Base-by-base conservation (phyloP, 2,113 vertebrate species). In the Tachysurus vachellii region DNA sequence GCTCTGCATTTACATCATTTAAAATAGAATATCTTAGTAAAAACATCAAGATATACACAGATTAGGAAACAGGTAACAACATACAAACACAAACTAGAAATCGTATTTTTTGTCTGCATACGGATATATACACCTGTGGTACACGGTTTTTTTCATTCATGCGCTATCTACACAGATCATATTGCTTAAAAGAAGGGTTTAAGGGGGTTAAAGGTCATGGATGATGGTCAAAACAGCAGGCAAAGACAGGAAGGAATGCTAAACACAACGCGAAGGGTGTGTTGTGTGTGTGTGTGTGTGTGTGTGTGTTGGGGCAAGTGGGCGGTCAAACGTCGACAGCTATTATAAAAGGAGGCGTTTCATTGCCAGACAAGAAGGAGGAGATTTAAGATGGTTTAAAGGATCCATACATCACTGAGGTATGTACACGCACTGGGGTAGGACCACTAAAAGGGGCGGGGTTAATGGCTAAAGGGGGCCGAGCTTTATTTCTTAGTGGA, bases 1-100 rank as follows among this genome's bases (percentile, higher is more conserved):
- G 96, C 97, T 98, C 96, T 99, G 96, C 96, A 99, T 99, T 97
- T 98, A 99, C 97, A 98, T 98, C 94, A 96, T 99, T 99, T 99
- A 99, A 99, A 99, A 99, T 99, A 98, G 97, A 99, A 97, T 97
- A 99, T 99, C 97, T 98, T 98, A 99, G 97, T 99, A 99, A 99
- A 99, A 99, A 99, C 98, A 98, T 97, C 96, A 92, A 99, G 97
- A 96, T 98, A 98, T 99, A 97, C 98, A 99, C 97, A 96, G 96
- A 97, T 98, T 99, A 98, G 96, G 98, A 99, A 99, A 99, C 95
- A 91, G 95, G 97, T 97, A 95, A 99, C 97, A 96, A 99, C 98
- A 97, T 99, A 99, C 97, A 98, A 99, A 99, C 98, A 97, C 98
- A 97, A 97, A 99, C 98, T 98, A 97, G 96, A 99, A 99, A 99